These are phyloP conservation scores for Engraulis encrasicolus DNA, from an alignment of 2,113 vertebrate species.

Conservation along the genomic window DNA sequence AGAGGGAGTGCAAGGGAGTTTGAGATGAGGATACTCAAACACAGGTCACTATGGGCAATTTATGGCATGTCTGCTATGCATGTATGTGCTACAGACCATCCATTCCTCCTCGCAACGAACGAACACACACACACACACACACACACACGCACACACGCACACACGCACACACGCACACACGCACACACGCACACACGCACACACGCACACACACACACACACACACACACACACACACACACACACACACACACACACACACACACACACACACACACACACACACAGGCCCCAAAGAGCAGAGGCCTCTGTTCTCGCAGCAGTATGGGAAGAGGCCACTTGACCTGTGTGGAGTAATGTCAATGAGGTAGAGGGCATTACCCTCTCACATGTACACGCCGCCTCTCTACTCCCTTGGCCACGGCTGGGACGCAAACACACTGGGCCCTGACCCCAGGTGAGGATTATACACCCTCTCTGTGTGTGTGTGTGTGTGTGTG, in stretches of 20 bases:
- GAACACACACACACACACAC: no score
- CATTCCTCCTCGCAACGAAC: no score
- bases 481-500: no score
- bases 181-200: no score
- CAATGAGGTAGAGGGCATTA: constrained; percentile 40
- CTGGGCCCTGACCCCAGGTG: not conserved
- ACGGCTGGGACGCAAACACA: not conserved
- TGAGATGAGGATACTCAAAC: no score
- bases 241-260: not conserved
- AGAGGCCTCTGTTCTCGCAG: not conserved
- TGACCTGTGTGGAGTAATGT: constrained; percentile 22
- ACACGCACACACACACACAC: not conserved
- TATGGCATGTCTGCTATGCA: no score
- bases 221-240: constrained; percentile 19
- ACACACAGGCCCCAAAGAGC: not conserved
- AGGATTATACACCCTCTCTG: no score
- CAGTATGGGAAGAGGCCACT: not conserved
- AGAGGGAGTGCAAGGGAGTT: no score
- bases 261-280: not conserved
- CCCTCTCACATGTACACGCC: not conserved
- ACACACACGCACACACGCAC: no score
- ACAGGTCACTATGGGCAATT: no score
- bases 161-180: no score
- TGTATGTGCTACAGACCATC: no score
- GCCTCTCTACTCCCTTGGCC: not conserved